A percentile compares a stretch with the other conserved stretches of the same genome.
Conservation (phyloP, 1,140 invertebrate genomes). For the Pseudomyrmex cubaensis region DNA sequence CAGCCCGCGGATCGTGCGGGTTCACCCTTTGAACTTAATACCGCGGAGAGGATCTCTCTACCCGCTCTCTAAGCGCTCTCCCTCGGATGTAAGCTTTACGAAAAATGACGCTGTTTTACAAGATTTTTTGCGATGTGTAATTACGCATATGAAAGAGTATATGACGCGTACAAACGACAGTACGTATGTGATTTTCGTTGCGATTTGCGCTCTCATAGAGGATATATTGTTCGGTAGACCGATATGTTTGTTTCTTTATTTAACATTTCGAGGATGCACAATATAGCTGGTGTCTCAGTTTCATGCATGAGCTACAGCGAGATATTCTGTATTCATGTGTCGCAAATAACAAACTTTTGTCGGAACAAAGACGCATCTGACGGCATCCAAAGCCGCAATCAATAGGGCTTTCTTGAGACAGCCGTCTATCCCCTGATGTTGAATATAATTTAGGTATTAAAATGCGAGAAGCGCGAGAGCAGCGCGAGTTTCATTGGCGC, state of each 20-base stretch:
- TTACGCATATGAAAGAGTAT: slow-evolving; percentile 5
- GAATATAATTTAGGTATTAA: slow-evolving; percentile 85
- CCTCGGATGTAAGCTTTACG: slow-evolving; percentile 7
- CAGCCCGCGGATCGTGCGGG: slow-evolving; percentile 70
- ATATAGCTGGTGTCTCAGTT: not conserved
- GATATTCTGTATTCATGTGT: not conserved
- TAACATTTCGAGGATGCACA: not conserved
- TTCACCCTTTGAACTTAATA: slow-evolving; percentile 79
- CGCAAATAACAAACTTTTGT: slow-evolving; percentile 37
- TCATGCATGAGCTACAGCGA: not conserved
- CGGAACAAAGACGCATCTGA: slow-evolving; percentile 37
- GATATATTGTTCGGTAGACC: slow-evolving; percentile 9
- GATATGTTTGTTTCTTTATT: slow-evolving; percentile 1
- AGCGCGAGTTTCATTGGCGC: slow-evolving; percentile 79
- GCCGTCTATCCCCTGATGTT: slow-evolving; percentile 79
- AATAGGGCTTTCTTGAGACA: slow-evolving; percentile 58
- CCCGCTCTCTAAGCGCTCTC: not conserved
- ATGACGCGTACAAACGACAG: not conserved
- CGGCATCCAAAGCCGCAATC: slow-evolving; percentile 56
- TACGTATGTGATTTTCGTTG: not conserved
- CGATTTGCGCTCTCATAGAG: not conserved
- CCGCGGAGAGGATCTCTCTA: slow-evolving; percentile 51
- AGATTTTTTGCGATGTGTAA: slow-evolving; percentile 28
- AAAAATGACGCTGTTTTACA: not conserved
- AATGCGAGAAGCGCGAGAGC: slow-evolving; percentile 79